phyloP scores from a whole-genome alignment of 2,797 vertebrate genomes.

The Aulostomus chinensis region DNA sequence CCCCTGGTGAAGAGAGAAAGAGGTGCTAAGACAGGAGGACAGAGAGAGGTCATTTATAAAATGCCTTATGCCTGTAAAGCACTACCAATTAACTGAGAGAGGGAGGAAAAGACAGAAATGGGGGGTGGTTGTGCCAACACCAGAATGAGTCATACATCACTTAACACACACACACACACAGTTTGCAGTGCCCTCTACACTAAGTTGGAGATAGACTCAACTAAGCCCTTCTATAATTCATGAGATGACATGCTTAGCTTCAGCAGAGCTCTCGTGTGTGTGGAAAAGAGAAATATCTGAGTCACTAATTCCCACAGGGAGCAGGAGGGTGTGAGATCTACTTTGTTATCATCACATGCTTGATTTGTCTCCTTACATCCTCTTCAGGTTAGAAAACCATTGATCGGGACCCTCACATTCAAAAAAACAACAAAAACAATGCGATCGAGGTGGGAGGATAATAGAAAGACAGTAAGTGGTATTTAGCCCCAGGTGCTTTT shows the following conservation, averaged over 20 bases:
- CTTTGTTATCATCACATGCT: slow-evolving; percentile 39
- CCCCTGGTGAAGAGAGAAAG: slow-evolving; percentile 68
- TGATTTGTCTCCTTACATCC: slow-evolving; percentile 16
- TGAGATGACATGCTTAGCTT: slow-evolving; percentile 56
- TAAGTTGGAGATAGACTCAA: slow-evolving; percentile 65
- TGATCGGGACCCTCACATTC: slow-evolving; percentile 28
- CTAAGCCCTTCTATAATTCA: slow-evolving; percentile 69
- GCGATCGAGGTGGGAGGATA: slow-evolving; percentile 15
- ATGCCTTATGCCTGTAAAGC: slow-evolving; percentile 42
- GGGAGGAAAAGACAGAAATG: slow-evolving; percentile 11
- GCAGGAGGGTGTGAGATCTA: slow-evolving; percentile 12
- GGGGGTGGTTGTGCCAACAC: slow-evolving; percentile 52
- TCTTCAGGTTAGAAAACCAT: slow-evolving; percentile 19
- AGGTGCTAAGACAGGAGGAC: slow-evolving; percentile 19
- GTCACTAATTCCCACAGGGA: slow-evolving; percentile 55
- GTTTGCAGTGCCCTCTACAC: slow-evolving; percentile 46
- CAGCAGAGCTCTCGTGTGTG: slow-evolving; percentile 26
- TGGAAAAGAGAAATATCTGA: slow-evolving; percentile 51
- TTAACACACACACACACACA: slow-evolving; percentile 41
- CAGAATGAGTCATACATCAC: slow-evolving; percentile 70
- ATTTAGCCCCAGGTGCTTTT: slow-evolving; percentile 43
- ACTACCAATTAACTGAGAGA: slow-evolving; percentile 47
- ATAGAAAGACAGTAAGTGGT: slow-evolving; percentile 16
- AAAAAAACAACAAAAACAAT: slow-evolving; percentile 12
- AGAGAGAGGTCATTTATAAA: slow-evolving; percentile 51